Evolutionary conservation across 2,113 vertebrate species (phyloP).

Genomic region (Mesoclemmys tuberculata): DNA sequence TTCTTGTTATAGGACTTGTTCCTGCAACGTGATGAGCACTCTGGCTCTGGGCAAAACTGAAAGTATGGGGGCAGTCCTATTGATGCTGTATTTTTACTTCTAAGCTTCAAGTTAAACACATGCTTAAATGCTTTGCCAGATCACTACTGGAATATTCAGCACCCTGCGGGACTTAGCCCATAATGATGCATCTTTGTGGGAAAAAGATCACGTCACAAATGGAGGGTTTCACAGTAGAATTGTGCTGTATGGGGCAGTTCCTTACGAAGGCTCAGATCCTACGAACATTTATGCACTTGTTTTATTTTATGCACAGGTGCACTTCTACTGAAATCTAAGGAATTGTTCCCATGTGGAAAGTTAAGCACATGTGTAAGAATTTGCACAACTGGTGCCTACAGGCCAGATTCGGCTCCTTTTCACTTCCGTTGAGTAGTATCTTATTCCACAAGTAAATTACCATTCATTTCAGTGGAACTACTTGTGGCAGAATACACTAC

Average conservation of each 20-base stretch:
- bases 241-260: background rate
- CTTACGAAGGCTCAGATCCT: background rate
- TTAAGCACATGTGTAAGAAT: background rate
- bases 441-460: background rate
- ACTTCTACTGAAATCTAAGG: background rate
- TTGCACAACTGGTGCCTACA: background rate
- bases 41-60: background rate
- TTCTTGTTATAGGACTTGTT: background rate
- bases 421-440: background rate
- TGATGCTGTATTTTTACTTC: background rate
- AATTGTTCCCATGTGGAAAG: background rate
- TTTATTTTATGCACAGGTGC: background rate
- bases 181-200: background rate
- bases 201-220: background rate
- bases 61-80: background rate
- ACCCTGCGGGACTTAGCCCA: background rate
- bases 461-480: background rate
- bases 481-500: background rate
- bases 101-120: background rate
- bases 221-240: background rate
- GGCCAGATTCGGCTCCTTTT: background rate
- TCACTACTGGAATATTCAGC: background rate
- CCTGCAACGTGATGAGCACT: rapidly evolving
- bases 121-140: background rate
- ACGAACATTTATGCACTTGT: background rate